These are phyloP conservation scores for Tenualosa thibaudeaui DNA, from an alignment of 2,797 vertebrate genomes.

Conservation along the genomic window DNA sequence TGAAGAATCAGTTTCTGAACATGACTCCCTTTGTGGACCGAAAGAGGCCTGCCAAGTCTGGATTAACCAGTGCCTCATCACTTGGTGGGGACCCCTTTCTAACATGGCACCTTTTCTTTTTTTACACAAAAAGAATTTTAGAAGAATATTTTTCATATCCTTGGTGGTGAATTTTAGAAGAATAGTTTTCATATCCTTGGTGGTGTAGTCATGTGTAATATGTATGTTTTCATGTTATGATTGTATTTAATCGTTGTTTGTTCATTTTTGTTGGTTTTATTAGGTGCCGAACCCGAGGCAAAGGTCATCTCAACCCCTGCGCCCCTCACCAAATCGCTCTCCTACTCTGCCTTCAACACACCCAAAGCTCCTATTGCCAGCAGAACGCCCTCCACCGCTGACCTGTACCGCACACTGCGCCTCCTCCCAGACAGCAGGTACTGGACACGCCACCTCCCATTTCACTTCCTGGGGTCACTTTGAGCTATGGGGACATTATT, in stretches of 20 bases:
- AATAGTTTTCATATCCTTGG: too few species aligned
- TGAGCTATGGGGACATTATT: neutral
- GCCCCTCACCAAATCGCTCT: slow-evolving; percentile 54
- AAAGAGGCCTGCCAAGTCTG: slow-evolving; percentile 67
- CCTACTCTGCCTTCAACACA: slow-evolving; percentile 62
- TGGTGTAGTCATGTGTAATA: neutral
- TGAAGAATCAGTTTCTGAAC: slow-evolving; percentile 80
- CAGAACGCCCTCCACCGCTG: slow-evolving; percentile 68
- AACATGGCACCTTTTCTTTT: neutral
- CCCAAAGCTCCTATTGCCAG: slow-evolving; percentile 58
- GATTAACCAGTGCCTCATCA: slow-evolving; percentile 71
- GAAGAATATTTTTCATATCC: too few species aligned
- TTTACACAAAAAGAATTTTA: neutral
- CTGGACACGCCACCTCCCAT: neutral
- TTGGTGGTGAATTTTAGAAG: too few species aligned
- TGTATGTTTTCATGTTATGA: neutral
- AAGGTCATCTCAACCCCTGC: slow-evolving; percentile 61
- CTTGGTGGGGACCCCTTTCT: slow-evolving; percentile 64
- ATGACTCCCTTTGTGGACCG: slow-evolving; percentile 75
- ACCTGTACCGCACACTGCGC: slow-evolving; percentile 74
- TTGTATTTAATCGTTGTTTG: neutral
- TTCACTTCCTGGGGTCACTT: neutral
- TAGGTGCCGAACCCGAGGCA: slow-evolving; percentile 74
- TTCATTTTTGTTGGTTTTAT: too few species aligned
- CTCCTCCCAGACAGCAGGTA: slow-evolving; percentile 73